Conservation (phyloP, 1,140 invertebrate species). For the Drosophila obscura region DNA sequence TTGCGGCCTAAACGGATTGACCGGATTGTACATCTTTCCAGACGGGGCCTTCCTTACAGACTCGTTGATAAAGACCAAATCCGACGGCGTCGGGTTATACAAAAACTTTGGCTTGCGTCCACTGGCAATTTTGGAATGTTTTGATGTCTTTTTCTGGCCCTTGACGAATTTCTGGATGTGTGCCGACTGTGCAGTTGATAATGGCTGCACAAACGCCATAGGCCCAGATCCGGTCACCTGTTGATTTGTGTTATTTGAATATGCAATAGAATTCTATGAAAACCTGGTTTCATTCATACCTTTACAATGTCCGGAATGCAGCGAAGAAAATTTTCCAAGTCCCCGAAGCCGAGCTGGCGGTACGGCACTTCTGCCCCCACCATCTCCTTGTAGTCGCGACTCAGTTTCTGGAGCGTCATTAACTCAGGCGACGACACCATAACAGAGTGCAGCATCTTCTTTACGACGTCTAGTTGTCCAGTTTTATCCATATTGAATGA, state of each 20-base stretch:
- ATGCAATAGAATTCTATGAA: not conserved
- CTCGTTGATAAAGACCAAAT: constrained; percentile 52
- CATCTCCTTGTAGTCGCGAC: constrained; percentile 50
- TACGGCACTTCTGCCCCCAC: constrained; percentile 62
- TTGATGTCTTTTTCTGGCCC: constrained; percentile 40
- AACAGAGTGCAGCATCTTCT: constrained; percentile 66
- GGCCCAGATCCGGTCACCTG: constrained; percentile 60
- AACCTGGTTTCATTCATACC: constrained; percentile 28
- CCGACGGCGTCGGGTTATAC: constrained; percentile 20
- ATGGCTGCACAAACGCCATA: constrained; percentile 37
- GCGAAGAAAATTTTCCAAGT: constrained; percentile 57
- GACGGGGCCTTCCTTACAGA: no score
- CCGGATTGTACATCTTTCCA: not conserved
- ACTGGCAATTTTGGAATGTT: not conserved
- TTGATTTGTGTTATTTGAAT: not conserved
- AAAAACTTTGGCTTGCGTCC: constrained; percentile 4
- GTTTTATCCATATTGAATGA: not conserved
- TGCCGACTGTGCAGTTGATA: constrained; percentile 32
- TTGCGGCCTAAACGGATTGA: not conserved
- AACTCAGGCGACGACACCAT: constrained; percentile 55
- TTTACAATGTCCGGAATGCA: constrained; percentile 57
- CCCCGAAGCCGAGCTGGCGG: constrained; percentile 52
- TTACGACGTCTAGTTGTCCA: constrained; percentile 42
- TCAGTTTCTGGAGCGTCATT: constrained; percentile 59
- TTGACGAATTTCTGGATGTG: constrained; percentile 66